Percentiles rank a stretch among this genome's conserved stretches.
Conservation (phyloP, 92 coral and sea anemone species). For the Desmophyllum pertusum region DNA sequence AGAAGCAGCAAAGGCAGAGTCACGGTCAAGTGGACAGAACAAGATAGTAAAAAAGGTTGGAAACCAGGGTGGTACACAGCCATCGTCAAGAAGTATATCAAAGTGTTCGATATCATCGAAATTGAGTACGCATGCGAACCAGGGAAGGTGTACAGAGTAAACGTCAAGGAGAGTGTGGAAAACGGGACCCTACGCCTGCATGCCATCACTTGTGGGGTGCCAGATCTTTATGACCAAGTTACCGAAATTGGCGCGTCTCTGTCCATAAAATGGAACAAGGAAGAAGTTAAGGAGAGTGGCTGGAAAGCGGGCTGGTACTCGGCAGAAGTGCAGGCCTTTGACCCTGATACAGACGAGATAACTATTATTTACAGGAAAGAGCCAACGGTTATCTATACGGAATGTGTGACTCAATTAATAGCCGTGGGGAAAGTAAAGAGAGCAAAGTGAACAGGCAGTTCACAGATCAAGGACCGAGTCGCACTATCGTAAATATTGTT, state of each 20-base stretch:
- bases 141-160: slow-evolving; percentile 21
- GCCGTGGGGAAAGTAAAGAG: too few relatives aligned
- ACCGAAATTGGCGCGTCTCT: slow-evolving; percentile 50
- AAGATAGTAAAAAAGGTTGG: slow-evolving; percentile 36
- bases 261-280: slow-evolving; percentile 40
- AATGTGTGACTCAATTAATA: too few relatives aligned
- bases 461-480: too few relatives aligned
- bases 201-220: background rate
- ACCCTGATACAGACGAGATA: slow-evolving; percentile 43
- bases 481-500: too few relatives aligned
- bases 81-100: slow-evolving; percentile 22
- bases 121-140: slow-evolving; percentile 38
- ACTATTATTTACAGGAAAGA: too few relatives aligned
- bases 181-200: slow-evolving; percentile 45
- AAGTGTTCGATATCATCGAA: too few relatives aligned
- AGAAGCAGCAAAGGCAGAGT: slow-evolving; percentile 39
- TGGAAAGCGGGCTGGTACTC: slow-evolving; percentile 64
- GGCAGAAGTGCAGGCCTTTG: slow-evolving; percentile 58
- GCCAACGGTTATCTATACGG: too few relatives aligned
- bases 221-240: slow-evolving; percentile 46
- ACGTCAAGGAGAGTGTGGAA: slow-evolving; percentile 34
- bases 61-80: slow-evolving; percentile 52
- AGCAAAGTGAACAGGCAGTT: too few relatives aligned
- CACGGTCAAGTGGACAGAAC: slow-evolving; percentile 37
- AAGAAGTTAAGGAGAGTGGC: slow-evolving; percentile 36